These are phyloP conservation scores for Holothuria leucospilota DNA, from an alignment of 53 echinoderm and acorn worm genomes.

Conservation along the genomic window DNA sequence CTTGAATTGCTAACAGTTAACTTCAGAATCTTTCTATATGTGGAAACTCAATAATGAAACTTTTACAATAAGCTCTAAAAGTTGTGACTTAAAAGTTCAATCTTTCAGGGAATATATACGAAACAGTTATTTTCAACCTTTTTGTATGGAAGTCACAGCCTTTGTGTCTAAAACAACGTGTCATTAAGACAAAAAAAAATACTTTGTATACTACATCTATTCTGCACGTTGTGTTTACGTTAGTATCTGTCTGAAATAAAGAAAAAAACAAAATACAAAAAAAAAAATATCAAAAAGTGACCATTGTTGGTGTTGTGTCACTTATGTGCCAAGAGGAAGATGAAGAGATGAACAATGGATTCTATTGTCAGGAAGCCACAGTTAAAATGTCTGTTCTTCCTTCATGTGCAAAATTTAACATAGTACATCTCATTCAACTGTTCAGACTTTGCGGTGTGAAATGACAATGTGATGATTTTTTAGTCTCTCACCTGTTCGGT, in stretches of 20 bases:
- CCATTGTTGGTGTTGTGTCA: background rate
- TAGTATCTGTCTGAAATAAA: conserved; percentile 41
- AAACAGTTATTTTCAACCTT: conserved; percentile 42
- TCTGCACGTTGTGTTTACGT: conserved; percentile 1
- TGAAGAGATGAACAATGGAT: too few relatives aligned
- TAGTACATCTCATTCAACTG: too few relatives aligned
- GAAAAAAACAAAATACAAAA: conserved; percentile 11
- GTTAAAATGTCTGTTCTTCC: too few relatives aligned
- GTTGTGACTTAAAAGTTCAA: conserved; percentile 31
- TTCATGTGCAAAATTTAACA: too few relatives aligned
- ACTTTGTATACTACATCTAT: conserved; percentile 30
- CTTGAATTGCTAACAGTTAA: too few relatives aligned
- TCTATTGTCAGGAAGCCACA: too few relatives aligned
- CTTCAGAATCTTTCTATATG: too few relatives aligned
- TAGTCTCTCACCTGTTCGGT: too few relatives aligned
- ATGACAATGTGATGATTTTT: too few relatives aligned
- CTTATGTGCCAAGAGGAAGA: too few relatives aligned
- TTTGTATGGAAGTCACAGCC: conserved; percentile 18
- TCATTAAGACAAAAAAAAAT: conserved; percentile 21
- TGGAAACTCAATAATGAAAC: too few relatives aligned
- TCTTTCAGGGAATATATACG: conserved; percentile 27
- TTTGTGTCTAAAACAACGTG: conserved; percentile 25
- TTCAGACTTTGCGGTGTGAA: too few relatives aligned
- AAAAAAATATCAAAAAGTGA: background rate
- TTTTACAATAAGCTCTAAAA: conserved; percentile 22